A percentile compares a stretch with the other conserved stretches of the same genome.
Evolutionary conservation across 2,888 invertebrate species (phyloP).

Genomic region (Caenorhabditis zanzibari): DNA sequence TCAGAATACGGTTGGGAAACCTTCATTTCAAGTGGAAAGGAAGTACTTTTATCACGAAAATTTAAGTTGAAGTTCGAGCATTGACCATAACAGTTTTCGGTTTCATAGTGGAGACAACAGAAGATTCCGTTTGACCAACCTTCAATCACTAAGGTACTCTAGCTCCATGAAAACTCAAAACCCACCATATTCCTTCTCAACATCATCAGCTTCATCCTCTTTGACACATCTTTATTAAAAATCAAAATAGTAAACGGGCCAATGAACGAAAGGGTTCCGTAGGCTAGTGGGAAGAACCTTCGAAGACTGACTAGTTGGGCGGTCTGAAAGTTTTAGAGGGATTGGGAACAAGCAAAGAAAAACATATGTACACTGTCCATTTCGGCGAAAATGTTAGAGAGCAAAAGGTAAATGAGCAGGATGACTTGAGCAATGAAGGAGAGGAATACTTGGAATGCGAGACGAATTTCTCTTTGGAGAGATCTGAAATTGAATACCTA

Average conservation of each 20-base stretch:
- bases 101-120: constrained; percentile 6
- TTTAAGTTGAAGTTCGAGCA: no score
- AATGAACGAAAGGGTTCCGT: constrained; percentile 29
- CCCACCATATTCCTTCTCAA: neutral
- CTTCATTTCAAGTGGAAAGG: neutral
- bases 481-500: constrained; percentile 9
- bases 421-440: constrained; percentile 12
- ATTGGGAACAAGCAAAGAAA: no score
- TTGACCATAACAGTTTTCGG: neutral
- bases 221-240: constrained; percentile 21
- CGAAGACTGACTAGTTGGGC: neutral
- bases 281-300: constrained; percentile 12
- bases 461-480: constrained; percentile 25
- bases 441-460: constrained; percentile 20
- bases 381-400: constrained; percentile 9
- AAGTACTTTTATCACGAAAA: no score
- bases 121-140: constrained; percentile 12
- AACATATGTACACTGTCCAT: neutral
- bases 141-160: neutral
- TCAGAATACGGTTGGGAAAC: no score
- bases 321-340: constrained; percentile 23
- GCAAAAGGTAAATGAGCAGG: constrained; percentile 11
- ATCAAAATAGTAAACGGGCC: constrained; percentile 28
- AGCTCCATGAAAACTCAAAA: neutral
- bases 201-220: neutral